Percentiles rank a stretch among this genome's conserved stretches.
Conservation (phyloP, 1,140 invertebrate species). For the Chironomus tepperi region DNA sequence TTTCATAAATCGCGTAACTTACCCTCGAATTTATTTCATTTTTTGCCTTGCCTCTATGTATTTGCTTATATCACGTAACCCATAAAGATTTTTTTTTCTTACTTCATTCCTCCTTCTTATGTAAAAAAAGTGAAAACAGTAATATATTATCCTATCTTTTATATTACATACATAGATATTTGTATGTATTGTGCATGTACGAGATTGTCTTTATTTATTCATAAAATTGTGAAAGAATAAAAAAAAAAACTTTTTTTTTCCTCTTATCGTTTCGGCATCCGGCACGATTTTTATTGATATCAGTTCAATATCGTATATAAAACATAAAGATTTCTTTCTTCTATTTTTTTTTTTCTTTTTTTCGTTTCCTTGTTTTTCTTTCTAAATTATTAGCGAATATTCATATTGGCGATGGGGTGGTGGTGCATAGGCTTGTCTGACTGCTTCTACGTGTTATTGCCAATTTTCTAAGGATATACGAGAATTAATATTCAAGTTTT, state of each 20-base stretch:
- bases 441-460: too few species aligned
- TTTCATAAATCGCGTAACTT: slow-evolving; percentile 23
- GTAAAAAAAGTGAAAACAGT: slow-evolving; percentile 22
- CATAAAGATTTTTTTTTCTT: slow-evolving; percentile 21
- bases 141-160: slow-evolving; percentile 16
- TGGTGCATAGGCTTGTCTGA: too few species aligned
- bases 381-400: too few species aligned
- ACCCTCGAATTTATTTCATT: slow-evolving; percentile 13
- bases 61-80: slow-evolving; percentile 10
- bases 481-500: too few species aligned
- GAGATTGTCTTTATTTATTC: slow-evolving; percentile 24
- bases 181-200: not conserved
- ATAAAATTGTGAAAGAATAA: slow-evolving; percentile 23
- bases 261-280: slow-evolving; percentile 16
- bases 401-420: too few species aligned
- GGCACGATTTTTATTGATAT: slow-evolving; percentile 18
- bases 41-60: not conserved
- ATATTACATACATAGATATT: not conserved
- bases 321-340: too few species aligned
- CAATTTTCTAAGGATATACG: too few species aligned
- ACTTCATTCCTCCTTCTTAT: not conserved
- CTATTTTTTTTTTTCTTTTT: not conserved
- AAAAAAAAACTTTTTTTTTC: slow-evolving; percentile 4
- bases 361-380: not conserved
- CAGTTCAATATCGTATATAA: not conserved